Percentiles rank a stretch among this genome's conserved stretches.
Evolutionary conservation across 2,113 vertebrate genomes (phyloP).

Genomic region (Coryphaenoides rupestris): DNA sequence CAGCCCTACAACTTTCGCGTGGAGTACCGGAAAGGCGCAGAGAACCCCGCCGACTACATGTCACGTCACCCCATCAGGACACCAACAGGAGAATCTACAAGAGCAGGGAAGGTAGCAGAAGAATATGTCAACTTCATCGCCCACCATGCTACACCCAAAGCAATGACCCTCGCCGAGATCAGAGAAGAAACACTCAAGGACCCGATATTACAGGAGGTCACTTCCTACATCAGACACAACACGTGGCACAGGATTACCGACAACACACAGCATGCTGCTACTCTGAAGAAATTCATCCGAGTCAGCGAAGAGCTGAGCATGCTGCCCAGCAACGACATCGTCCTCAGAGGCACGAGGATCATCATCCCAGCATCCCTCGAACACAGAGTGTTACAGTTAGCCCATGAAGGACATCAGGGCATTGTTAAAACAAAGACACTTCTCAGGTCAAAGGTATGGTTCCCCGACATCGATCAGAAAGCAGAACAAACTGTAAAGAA

Average conservation of each 20-base stretch:
- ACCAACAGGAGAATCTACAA: constrained; percentile 6
- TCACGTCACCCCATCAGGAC: constrained; percentile 3
- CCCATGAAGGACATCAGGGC: constrained; percentile 36
- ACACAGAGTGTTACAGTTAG: constrained; percentile 15
- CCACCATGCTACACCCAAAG: constrained; percentile 25
- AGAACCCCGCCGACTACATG: constrained; percentile 32
- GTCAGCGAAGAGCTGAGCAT: constrained; percentile 17
- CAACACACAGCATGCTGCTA: neutral
- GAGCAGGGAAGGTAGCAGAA: constrained; percentile 25
- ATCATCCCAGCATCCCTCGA: too few relatives aligned
- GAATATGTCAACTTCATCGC: constrained; percentile 35
- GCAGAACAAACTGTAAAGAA: too few relatives aligned
- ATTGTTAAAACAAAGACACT: too few relatives aligned
- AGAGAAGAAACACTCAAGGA: constrained; percentile 22
- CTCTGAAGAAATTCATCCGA: constrained; percentile 9
- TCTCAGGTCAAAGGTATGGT: too few relatives aligned
- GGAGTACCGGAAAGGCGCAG: constrained; percentile 23
- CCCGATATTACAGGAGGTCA: constrained; percentile 17
- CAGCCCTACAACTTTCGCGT: constrained; percentile 29
- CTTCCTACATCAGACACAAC: constrained; percentile 16
- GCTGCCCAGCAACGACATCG: neutral
- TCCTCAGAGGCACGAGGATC: constrained; percentile 15
- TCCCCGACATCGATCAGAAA: too few relatives aligned
- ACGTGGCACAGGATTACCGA: constrained; percentile 16
- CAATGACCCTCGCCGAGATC: constrained; percentile 19